These are phyloP conservation scores for Pangasius macronema DNA, from an alignment of 2,797 vertebrate genomes.

Conservation along the genomic window DNA sequence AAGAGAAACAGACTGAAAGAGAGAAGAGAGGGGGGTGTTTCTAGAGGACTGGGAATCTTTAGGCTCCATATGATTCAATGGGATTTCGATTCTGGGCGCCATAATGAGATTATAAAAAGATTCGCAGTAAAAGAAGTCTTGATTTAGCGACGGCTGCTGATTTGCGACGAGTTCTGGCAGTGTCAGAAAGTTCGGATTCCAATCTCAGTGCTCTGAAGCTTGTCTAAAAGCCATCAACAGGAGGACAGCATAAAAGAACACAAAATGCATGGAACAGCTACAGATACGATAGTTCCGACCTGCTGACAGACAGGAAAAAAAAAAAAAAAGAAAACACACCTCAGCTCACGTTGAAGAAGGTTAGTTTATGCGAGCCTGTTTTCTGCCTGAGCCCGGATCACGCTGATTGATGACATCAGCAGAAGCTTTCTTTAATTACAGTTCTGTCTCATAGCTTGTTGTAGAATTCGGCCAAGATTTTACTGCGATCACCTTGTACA, in stretches of 20 bases:
- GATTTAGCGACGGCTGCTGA: background rate
- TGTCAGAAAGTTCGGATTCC: background rate
- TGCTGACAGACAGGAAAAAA: background rate
- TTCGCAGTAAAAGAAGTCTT: background rate
- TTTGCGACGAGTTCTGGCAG: background rate
- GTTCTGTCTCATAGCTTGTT: background rate
- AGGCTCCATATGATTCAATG: background rate
- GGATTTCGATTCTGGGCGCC: background rate
- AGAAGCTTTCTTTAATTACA: background rate
- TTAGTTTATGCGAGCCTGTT: background rate
- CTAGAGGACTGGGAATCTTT: background rate
- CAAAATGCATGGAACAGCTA: background rate
- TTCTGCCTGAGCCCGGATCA: background rate
- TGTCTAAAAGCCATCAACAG: background rate
- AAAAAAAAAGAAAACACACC: background rate
- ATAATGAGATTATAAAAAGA: background rate
- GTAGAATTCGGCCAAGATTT: background rate
- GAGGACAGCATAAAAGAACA: background rate
- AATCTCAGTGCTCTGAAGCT: background rate
- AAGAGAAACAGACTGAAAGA: background rate
- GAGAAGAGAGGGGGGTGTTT: background rate
- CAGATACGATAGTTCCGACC: background rate
- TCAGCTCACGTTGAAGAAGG: background rate
- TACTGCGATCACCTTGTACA: background rate
- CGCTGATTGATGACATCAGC: background rate